Evolutionary conservation across 2,113 vertebrate species (phyloP), one percentile per base, ranked within the genome.

Genomic region (Carassius auratus): DNA sequence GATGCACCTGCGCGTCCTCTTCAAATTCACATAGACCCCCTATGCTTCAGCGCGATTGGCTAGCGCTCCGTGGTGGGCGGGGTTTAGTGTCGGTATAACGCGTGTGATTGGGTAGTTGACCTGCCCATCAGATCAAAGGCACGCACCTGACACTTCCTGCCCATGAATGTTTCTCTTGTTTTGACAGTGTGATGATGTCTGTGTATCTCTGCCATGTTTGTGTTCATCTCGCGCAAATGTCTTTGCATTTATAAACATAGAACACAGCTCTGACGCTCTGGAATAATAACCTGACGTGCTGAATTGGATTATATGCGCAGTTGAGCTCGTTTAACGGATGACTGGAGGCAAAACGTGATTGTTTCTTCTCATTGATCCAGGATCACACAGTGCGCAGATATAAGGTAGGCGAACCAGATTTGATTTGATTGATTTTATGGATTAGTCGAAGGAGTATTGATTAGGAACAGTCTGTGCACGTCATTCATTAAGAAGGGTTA

Each of bases 111-210:
- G 92, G 26, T 87, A 7, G 50, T 38, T 50, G 83, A 86, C 81
- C 87, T 88, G 83, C 26, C 92, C 19, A 64, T 93, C 90, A 91
- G 73, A 77, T 88, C 73, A 75, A 90, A 86, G 48, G 85, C 75
- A 50, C 64, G 86, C 91, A 92, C 92, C 92, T 92, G 91, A 84
- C 91, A 92, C 90, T 93, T 93, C 91, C 92, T 92, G 91, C 86
- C 90, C 86, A 84, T 86, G 83, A 79, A 79, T 91, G 87, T 89
- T 89, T 88, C 85, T 64, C 45, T 80, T 83, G 90, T 90, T 89
- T 87, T 87, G 36, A 50, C 68, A 59, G 71, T 8, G 73, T 77
- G 76, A 42, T 42, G 38, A 78, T 48, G 82, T 75, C 73, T 85
- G 62, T 83, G 81, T 84, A 80, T 85, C 84, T 83, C 88, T 86